Conservation (phyloP, 2,888 invertebrate genomes). For the Zaprionus lineosus region DNA sequence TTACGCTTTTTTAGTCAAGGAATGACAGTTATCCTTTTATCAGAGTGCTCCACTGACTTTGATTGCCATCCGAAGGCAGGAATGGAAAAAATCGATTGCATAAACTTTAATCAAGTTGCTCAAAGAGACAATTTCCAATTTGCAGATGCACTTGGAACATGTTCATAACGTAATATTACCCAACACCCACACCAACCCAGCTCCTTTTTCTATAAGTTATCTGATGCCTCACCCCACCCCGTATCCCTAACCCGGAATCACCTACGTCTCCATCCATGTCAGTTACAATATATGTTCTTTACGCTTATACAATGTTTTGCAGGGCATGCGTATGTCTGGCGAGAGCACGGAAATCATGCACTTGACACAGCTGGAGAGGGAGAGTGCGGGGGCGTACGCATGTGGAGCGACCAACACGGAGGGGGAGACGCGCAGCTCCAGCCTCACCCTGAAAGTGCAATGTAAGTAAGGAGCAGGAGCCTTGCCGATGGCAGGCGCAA, state of each 20-base stretch:
- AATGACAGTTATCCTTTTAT: too few species aligned
- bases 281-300: too few species aligned
- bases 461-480: conserved; percentile 86
- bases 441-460: conserved; percentile 88
- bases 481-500: conserved; percentile 16
- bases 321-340: conserved; percentile 84
- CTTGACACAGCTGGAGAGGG: conserved; percentile 87
- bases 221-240: too few species aligned
- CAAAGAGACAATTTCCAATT: conserved; percentile 12
- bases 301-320: conserved; percentile 31
- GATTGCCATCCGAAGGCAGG: neutral
- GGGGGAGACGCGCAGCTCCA: conserved; percentile 90
- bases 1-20: too few species aligned
- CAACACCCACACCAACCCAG: too few species aligned
- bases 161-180: neutral
- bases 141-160: conserved; percentile 12
- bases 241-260: too few species aligned
- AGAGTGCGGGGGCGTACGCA: conserved; percentile 90
- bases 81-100: conserved; percentile 13
- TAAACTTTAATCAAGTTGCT: conserved; percentile 18
- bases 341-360: conserved; percentile 85
- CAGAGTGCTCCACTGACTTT: too few species aligned
- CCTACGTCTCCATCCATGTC: too few species aligned
- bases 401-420: conserved; percentile 92
- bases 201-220: too few species aligned